These are phyloP conservation scores for Phataginus tetradactyla DNA, from an alignment of 2,797 vertebrate species.

Conservation along the genomic window DNA sequence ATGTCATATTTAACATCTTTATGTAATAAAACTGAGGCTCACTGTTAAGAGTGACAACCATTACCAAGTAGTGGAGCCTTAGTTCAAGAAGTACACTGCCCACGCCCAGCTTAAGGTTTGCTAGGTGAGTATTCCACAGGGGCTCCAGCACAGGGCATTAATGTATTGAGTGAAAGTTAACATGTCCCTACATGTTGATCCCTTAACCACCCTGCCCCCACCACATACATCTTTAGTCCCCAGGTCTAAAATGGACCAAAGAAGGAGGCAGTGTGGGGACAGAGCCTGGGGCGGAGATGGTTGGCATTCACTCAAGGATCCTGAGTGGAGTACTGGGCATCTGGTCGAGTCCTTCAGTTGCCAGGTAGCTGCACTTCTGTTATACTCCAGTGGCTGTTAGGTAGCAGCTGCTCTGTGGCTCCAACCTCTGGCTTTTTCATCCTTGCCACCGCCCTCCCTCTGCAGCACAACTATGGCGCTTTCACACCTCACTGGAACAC, in stretches of 20 bases:
- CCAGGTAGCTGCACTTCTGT: no score
- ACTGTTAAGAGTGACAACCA: not conserved
- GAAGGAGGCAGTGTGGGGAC: not conserved
- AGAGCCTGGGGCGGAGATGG: not conserved
- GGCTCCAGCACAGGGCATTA: not conserved
- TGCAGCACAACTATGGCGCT: not conserved
- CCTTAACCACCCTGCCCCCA: not conserved
- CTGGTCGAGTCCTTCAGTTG: not conserved
- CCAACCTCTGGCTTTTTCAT: not conserved
- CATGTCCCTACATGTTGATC: not conserved
- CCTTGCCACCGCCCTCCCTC: not conserved
- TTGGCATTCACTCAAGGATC: not conserved
- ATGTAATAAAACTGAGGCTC: not conserved
- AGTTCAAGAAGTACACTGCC: not conserved
- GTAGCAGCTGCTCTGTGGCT: not conserved
- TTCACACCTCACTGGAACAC: not conserved
- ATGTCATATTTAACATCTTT: not conserved
- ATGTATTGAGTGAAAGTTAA: not conserved
- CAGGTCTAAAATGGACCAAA: not conserved
- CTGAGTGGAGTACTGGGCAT: not conserved
- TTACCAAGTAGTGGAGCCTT: not conserved
- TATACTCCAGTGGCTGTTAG: not conserved
- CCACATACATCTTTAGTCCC: not conserved
- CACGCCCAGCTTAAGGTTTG: not conserved
- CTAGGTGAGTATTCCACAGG: not conserved